These are phyloP conservation scores for Diaprepes abbreviatus DNA, from an alignment of 2,888 invertebrate genomes.

Conservation along the genomic window DNA sequence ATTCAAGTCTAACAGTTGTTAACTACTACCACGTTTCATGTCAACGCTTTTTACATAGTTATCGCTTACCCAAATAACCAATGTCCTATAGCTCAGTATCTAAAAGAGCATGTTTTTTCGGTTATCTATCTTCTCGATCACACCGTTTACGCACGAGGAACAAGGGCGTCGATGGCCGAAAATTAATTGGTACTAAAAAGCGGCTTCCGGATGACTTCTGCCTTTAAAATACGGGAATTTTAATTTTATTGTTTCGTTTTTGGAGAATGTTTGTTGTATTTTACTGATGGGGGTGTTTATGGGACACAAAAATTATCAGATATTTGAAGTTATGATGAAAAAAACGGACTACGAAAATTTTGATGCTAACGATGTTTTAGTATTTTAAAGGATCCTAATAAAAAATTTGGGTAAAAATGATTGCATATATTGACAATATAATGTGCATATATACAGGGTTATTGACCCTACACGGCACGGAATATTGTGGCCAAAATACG, in stretches of 20 bases:
- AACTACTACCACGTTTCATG: neutral
- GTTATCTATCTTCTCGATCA: slow-evolving; percentile 40
- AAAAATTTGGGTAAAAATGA: too few relatives aligned
- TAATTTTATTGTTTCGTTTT: slow-evolving; percentile 22
- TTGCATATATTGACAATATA: too few relatives aligned
- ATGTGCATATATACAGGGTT: too few relatives aligned
- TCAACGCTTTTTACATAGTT: neutral
- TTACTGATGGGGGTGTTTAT: too few relatives aligned
- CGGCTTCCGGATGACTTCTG: slow-evolving; percentile 36
- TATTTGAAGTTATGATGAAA: too few relatives aligned
- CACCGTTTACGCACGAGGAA: slow-evolving; percentile 41
- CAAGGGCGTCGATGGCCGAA: slow-evolving; percentile 46
- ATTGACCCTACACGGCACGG: too few relatives aligned
- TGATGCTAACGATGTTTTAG: too few relatives aligned
- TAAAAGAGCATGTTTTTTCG: slow-evolving; percentile 42
- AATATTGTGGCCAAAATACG: too few relatives aligned
- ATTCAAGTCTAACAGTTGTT: neutral
- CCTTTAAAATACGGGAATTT: slow-evolving; percentile 24
- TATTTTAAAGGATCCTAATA: too few relatives aligned
- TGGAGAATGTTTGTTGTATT: too few relatives aligned
- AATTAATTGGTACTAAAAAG: slow-evolving; percentile 49
- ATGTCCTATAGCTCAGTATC: slow-evolving; percentile 31
- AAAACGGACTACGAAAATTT: too few relatives aligned
- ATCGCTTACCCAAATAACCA: neutral
- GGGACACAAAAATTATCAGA: too few relatives aligned